Percentiles rank a stretch among this genome's conserved stretches.
Conservation (phyloP, 2,797 vertebrate species). For the Chaenodraco wilsoni region DNA sequence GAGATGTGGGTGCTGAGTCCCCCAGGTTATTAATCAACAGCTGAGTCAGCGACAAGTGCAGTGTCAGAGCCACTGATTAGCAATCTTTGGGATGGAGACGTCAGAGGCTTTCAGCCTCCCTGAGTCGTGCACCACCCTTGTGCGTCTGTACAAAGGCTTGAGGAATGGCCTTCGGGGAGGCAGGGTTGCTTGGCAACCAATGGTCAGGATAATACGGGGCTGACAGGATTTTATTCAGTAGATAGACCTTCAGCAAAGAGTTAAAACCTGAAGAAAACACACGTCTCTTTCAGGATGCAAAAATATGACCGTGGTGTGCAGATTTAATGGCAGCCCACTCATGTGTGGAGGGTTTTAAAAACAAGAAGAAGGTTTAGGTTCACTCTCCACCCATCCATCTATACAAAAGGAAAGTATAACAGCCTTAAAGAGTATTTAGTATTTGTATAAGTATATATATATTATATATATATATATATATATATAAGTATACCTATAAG, state of each 20-base stretch:
- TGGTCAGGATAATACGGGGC: constrained; percentile 70
- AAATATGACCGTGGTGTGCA: constrained; percentile 52
- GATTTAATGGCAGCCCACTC: constrained; percentile 65
- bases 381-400: constrained; percentile 2
- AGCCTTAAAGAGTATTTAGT: constrained; percentile 2
- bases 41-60: constrained; percentile 63
- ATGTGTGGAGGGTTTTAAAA: constrained; percentile 37
- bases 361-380: constrained; percentile 24
- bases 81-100: constrained; percentile 48
- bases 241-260: constrained; percentile 74
- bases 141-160: constrained; percentile 67
- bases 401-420: constrained; percentile 6
- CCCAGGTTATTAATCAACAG: constrained; percentile 45
- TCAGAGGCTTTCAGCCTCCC: constrained; percentile 56
- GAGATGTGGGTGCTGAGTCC: constrained; percentile 23
- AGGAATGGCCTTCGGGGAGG: constrained; percentile 80
- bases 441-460: neutral
- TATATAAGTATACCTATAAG: neutral
- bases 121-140: constrained; percentile 54
- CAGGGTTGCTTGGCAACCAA: constrained; percentile 84
- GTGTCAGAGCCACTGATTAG: constrained; percentile 38
- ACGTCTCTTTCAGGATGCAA: constrained; percentile 58
- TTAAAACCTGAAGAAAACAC: constrained; percentile 74
- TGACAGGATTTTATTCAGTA: constrained; percentile 76
- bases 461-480: too few relatives aligned